Conservation (phyloP, 1,140 invertebrate species). For the Drosophila pseudoananassae region DNA sequence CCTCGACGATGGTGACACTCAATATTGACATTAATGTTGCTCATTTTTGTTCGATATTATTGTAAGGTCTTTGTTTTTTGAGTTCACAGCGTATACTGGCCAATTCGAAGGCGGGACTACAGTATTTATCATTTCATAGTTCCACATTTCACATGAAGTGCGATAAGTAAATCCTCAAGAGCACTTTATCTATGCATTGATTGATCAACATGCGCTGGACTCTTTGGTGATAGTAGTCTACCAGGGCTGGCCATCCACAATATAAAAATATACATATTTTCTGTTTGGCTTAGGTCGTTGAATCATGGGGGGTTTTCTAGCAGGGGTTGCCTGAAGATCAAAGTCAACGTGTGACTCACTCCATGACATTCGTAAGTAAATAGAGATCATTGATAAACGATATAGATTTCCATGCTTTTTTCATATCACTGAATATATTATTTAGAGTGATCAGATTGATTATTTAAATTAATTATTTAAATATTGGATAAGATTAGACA, state of each 20-base stretch:
- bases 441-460: no score
- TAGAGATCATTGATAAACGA: background rate
- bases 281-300: background rate
- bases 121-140: conserved; percentile 7
- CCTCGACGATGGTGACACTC: conserved; percentile 60
- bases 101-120: background rate
- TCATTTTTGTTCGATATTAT: conserved; percentile 8
- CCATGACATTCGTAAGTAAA: background rate
- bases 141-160: background rate
- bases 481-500: no score
- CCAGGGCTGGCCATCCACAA: background rate
- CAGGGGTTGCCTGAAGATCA: conserved; percentile 3
- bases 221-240: background rate
- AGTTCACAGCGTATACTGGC: background rate
- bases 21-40: conserved; percentile 44
- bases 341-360: background rate
- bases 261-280: background rate
- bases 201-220: background rate
- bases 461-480: no score
- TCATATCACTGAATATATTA: no score
- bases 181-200: background rate
- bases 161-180: conserved; percentile 2
- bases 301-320: background rate
- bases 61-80: background rate
- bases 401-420: no score